A percentile compares a stretch with the other conserved stretches of the same genome.
Conservation (phyloP, 2,888 invertebrate genomes). For the Orthonychiurus folsomi region DNA sequence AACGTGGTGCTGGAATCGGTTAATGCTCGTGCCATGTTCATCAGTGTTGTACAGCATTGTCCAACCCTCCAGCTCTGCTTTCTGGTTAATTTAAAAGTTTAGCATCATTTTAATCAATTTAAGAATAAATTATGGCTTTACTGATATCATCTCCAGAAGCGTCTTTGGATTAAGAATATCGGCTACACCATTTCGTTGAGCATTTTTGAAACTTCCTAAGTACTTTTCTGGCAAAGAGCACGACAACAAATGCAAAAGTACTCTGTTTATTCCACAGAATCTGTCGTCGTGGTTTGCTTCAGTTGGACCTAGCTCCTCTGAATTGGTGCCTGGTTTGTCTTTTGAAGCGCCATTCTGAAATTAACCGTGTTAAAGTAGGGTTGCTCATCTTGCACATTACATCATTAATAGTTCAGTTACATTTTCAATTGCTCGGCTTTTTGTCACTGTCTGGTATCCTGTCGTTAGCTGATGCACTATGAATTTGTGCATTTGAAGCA, state of each 20-base stretch:
- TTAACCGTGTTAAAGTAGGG: no score
- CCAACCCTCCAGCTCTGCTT: constrained; percentile 53
- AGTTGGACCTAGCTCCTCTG: no score
- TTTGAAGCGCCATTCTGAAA: no score
- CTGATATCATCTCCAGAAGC: constrained; percentile 24
- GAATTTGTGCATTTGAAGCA: constrained; percentile 66
- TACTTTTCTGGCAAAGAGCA: constrained; percentile 23
- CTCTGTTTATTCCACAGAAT: neutral
- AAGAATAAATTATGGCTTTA: constrained; percentile 8
- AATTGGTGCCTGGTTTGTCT: no score
- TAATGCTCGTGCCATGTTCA: constrained; percentile 68
- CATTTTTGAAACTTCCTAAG: constrained; percentile 9
- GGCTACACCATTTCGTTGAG: constrained; percentile 17
- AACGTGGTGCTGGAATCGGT: constrained; percentile 70
- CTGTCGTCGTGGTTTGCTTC: no score
- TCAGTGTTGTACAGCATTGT: constrained; percentile 70
- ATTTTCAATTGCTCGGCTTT: no score
- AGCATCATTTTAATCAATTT: constrained; percentile 7
- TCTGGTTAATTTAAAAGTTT: constrained; percentile 5
- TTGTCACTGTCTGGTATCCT: neutral
- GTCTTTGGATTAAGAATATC: neutral
- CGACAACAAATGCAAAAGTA: constrained; percentile 43
- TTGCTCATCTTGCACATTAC: no score
- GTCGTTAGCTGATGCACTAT: constrained; percentile 54
- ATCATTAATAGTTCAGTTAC: no score